Base-by-base conservation (phyloP, 2,113 vertebrate species). In the Oenanthe melanoleuca region DNA sequence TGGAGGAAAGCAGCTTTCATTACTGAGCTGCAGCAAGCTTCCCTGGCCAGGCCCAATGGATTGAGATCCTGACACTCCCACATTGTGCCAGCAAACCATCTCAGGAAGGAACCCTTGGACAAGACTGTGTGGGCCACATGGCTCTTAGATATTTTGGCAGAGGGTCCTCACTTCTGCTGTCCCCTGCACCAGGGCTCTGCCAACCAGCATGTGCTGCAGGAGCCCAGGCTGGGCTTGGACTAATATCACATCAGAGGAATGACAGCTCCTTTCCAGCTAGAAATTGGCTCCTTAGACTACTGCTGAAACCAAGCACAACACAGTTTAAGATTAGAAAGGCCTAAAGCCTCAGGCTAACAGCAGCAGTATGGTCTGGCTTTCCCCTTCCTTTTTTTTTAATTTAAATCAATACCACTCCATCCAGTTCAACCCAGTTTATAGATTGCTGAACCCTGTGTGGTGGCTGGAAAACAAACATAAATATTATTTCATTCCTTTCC, bases 221-320 rank as follows among this genome's bases (percentile, higher is more conserved):
- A 78, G 31, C 22, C 84, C 50, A 49, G 42, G 14, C 29, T 67
- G 66, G 44, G 44, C 59, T 75, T 11, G 26, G 37, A 47, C 49
- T 1, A 1, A 3, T 3, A 50, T 0, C 21, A n/a, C 0, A 0
- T 0, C 24, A n/a, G 47, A 81, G 14, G 18, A 79, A 64, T 11
- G 61, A 64, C 21, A 40, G 57, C 22, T 56, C n/a, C 61, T 60
- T 55, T 60, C 21, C 74, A 79, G 25, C 53, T 11, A 53, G 13
- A 25, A 44, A 79, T 6, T 0, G 1, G 12, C 6, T 56, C 34
- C 31, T 86, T 12, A 44, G 16, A 52, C 26, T 63, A n/a, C 22
- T 38, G 59, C 67, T 44, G 42, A 61, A 94, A 86, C 18, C 53
- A 95, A 85, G 29, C 20, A 25, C 61, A 67, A n/a, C 18, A 64